Evolutionary conservation across 1,140 invertebrate genomes (phyloP).

Genomic region (Sinonovacula constricta): DNA sequence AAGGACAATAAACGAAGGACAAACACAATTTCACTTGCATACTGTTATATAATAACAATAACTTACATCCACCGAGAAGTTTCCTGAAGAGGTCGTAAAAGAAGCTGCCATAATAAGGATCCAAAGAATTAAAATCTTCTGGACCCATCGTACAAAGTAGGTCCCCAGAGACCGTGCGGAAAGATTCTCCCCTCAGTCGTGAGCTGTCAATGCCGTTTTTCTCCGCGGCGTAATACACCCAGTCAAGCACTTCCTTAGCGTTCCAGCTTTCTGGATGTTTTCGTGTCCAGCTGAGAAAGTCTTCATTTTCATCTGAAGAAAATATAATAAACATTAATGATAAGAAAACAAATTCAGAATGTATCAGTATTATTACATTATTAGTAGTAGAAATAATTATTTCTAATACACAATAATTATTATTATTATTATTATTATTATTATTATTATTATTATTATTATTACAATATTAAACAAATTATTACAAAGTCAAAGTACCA

Average conservation of each 20-base stretch:
- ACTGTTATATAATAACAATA: not conserved
- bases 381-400: no score
- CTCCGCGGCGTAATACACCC: constrained; percentile 55
- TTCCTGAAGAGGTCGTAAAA: constrained; percentile 33
- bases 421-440: no score
- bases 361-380: no score
- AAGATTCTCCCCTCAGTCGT: constrained; percentile 52
- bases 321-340: no score
- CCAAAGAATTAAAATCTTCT: constrained; percentile 46
- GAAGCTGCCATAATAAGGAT: constrained; percentile 51
- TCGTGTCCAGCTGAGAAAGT: constrained; percentile 50
- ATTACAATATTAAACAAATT: not conserved
- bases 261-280: constrained; percentile 60
- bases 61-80: constrained; percentile 38
- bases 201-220: constrained; percentile 40
- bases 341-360: no score
- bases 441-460: no score
- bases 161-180: constrained; percentile 53
- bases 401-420: no score
- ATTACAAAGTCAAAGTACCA: constrained; percentile 3
- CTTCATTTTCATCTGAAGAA: constrained; percentile 24
- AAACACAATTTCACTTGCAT: no score
- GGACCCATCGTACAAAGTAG: constrained; percentile 50
- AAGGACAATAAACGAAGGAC: no score
- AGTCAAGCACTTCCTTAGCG: constrained; percentile 55